Evolutionary conservation across 2,888 invertebrate genomes (phyloP), one percentile per base, ranked within the genome.

Genomic region (Tetrapedia diversipes): DNA sequence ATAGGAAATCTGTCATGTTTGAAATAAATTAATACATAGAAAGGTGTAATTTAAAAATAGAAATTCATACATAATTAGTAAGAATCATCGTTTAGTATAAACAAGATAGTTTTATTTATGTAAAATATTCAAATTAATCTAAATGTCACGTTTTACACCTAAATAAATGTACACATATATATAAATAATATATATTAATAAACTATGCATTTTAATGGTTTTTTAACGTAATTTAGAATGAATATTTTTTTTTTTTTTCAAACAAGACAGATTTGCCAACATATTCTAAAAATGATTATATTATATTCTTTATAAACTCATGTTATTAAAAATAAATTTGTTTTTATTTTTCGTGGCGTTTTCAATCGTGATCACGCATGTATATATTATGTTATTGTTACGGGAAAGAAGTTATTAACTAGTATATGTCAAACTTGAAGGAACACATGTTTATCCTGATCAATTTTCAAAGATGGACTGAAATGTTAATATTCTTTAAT

Each of bases 261-360:
- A 88, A 80, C 87, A 85, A 78, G 82, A 79, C 78, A 80, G 85
- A 84, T 84, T 87, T 89, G 74, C 68, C 63, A 83, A 71, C 77
- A 79, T 79, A 51, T 81, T 82, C 79, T 83, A 83, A 77, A 79
- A 73, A 83, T 80, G 82, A 84, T 85, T 88, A 85, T 81, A 88
- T 84, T 86, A 89, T 89, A 89, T 89, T 88, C 89, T 89, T 89
- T 89, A 90, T 88, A 88, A 87, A 86, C 84, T 87, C 87, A 88
- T 87, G 90, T 90, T 89, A 89, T 89, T 83, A 86, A 87, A 79
- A 88, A 88, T 87, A 87, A 88, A 90, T 87, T 85, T 86, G 87
- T 89, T 89, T 89, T 89, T 89, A 89, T 89, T 89, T 89, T 85
- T 86, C 76, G 86, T 86, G 85, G 86, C 83, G 83, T 89, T 86